phyloP scores from a whole-genome alignment of 1,140 invertebrate genomes.

The Marisa cornuarietis region DNA sequence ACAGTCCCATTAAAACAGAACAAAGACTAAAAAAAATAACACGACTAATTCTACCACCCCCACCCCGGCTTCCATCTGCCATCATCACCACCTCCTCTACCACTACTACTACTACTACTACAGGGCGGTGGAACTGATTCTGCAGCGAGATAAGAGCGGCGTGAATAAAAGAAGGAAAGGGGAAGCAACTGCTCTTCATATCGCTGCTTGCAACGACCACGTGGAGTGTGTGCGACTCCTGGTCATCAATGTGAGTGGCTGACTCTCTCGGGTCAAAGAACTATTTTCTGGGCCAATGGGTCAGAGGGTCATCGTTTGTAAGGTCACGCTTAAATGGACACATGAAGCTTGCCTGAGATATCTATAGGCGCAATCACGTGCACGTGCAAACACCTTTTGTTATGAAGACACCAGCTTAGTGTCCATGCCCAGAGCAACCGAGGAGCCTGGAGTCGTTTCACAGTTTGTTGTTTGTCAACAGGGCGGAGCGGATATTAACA shows the following conservation, averaged over 20 bases:
- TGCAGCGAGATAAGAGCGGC: neutral
- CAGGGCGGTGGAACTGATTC: neutral
- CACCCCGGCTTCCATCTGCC: neutral
- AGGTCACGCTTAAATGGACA: no score
- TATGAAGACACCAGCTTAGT: no score
- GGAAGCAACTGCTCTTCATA: slow-evolving; percentile 43
- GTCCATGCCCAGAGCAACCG: no score
- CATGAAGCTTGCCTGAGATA: no score
- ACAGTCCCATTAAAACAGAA: neutral
- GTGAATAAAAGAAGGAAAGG: neutral
- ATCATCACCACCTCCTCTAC: neutral
- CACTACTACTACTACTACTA: no score
- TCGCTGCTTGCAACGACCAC: slow-evolving; percentile 43
- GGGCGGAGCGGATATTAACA: no score
- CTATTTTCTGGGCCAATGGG: no score
- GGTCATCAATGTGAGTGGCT: neutral
- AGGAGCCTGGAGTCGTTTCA: no score
- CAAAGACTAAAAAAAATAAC: neutral
- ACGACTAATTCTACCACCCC: neutral
- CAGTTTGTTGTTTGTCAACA: no score
- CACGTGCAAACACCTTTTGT: no score
- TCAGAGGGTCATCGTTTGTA: no score
- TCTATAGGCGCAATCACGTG: no score
- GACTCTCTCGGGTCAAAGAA: neutral
- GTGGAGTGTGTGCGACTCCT: slow-evolving; percentile 42